Conservation (phyloP, 2,888 invertebrate species). For the Heliconius erato region DNA sequence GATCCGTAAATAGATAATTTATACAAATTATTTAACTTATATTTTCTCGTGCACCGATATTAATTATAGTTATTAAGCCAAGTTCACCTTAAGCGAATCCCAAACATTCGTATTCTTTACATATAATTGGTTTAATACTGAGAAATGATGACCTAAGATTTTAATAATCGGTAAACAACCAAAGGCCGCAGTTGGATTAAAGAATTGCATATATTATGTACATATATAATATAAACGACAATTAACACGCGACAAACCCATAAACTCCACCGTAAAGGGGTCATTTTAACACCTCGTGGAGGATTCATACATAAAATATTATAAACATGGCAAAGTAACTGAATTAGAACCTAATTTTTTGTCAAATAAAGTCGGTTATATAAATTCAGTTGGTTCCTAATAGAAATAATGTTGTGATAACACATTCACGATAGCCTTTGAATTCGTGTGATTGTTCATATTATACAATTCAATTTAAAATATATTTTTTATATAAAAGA, state of each 20-base stretch:
- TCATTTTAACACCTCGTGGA: constrained; percentile 42
- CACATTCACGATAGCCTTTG: constrained; percentile 33
- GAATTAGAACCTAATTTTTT: constrained; percentile 21
- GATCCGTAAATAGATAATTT: too few species aligned
- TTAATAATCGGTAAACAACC: not conserved
- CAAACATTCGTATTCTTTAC: not conserved
- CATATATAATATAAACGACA: not conserved
- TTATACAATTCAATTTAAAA: constrained; percentile 16
- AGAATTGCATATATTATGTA: constrained; percentile 8
- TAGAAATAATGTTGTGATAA: constrained; percentile 39
- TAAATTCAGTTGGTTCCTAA: not conserved
- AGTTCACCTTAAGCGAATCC: not conserved
- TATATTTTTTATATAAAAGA: too few species aligned
- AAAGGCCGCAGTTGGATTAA: constrained; percentile 23
- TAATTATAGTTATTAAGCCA: constrained; percentile 1
- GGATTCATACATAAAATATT: constrained; percentile 23
- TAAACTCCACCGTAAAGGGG: constrained; percentile 33
- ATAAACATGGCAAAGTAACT: not conserved
- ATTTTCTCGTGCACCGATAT: too few species aligned
- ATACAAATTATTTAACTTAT: too few species aligned
- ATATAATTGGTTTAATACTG: not conserved
- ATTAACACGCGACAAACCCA: constrained; percentile 31
- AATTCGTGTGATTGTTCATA: not conserved
- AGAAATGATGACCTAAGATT: constrained; percentile 18
- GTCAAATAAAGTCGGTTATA: constrained; percentile 5